phyloP scores from a whole-genome alignment of 2,797 vertebrate species.

The Tapera naevia region DNA sequence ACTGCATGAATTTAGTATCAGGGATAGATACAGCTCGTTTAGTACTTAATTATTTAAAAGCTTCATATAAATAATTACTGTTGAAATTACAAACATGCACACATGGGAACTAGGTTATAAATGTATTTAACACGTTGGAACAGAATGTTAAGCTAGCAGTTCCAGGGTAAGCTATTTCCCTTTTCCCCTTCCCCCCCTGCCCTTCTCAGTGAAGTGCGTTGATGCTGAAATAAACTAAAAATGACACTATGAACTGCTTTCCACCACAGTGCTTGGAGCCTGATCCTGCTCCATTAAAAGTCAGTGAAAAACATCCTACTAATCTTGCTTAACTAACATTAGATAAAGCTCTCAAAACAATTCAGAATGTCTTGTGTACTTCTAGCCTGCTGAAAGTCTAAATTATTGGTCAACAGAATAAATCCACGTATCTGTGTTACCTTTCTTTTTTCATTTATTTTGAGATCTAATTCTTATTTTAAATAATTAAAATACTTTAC shows the following conservation, averaged over 20 bases:
- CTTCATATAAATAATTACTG: slow-evolving; percentile 72
- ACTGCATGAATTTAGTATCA: background rate
- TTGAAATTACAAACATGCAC: slow-evolving; percentile 63
- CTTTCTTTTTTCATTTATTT: background rate
- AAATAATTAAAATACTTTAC: too few species aligned
- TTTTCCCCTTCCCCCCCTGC: background rate
- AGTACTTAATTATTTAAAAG: slow-evolving; percentile 72
- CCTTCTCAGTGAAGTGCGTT: background rate
- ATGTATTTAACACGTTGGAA: slow-evolving; percentile 21
- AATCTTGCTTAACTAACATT: background rate
- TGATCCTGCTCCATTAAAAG: background rate
- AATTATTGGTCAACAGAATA: background rate
- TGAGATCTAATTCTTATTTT: background rate
- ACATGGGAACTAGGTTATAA: background rate
- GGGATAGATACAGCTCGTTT: slow-evolving; percentile 19
- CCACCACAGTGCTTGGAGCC: background rate
- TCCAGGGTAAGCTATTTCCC: background rate
- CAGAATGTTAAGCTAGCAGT: background rate
- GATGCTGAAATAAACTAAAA: slow-evolving; percentile 45
- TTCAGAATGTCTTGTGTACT: background rate
- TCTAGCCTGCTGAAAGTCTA: background rate
- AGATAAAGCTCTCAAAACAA: background rate
- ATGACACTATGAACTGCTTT: background rate
- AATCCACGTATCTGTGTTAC: background rate
- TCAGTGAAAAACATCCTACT: background rate